Evolutionary conservation across 2,797 vertebrate species (phyloP).

Genomic region (Microctenopoma steveboyesi): DNA sequence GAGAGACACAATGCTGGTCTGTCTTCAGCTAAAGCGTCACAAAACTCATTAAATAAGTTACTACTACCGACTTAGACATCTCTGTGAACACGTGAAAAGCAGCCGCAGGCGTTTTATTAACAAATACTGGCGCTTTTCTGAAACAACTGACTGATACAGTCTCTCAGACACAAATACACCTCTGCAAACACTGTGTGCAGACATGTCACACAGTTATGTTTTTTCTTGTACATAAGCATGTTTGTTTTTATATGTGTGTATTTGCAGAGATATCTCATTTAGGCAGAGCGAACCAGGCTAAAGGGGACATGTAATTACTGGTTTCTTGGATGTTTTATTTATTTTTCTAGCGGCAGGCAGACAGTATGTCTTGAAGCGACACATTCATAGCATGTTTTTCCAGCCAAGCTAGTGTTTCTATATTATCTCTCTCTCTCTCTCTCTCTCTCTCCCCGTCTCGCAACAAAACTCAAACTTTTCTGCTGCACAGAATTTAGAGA

Average conservation of each 20-base stretch:
- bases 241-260: constrained; percentile 31
- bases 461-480: constrained; percentile 9
- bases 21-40: neutral
- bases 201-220: neutral
- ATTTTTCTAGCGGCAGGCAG: constrained; percentile 30
- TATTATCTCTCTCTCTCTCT: neutral
- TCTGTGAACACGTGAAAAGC: neutral
- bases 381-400: constrained; percentile 24
- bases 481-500: constrained; percentile 15
- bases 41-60: neutral
- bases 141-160: neutral
- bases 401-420: constrained; percentile 32
- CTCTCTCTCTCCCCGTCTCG: neutral
- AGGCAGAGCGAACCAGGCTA: constrained; percentile 31
- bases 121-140: constrained; percentile 8
- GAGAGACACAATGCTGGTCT: neutral
- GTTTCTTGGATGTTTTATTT: constrained; percentile 45
- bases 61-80: neutral
- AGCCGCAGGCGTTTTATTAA: neutral
- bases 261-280: constrained; percentile 37
- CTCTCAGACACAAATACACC: constrained; percentile 16
- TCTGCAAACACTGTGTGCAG: constrained; percentile 11
- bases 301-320: constrained; percentile 32
- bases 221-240: constrained; percentile 4
- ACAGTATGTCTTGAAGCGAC: constrained; percentile 10